Evolutionary conservation across 2,113 vertebrate species (phyloP).

Genomic region (Oxyruncus cristatus): DNA sequence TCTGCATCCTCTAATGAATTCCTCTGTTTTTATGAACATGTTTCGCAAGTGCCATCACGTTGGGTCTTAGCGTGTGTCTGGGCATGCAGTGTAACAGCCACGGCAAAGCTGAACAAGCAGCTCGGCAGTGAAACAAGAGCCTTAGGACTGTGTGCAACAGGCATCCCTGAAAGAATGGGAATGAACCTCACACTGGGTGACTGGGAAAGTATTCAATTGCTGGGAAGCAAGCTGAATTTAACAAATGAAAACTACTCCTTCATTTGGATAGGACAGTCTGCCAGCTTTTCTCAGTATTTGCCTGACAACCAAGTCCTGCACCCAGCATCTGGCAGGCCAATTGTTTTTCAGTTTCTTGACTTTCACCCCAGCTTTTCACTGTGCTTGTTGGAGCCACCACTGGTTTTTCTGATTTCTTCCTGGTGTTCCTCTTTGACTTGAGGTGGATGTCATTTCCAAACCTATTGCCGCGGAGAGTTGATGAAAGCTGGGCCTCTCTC

Average conservation of each 20-base stretch:
- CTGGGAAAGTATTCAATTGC: constrained; percentile 17
- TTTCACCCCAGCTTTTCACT: neutral
- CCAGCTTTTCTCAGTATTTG: neutral
- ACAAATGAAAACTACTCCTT: constrained; percentile 19
- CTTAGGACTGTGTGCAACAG: neutral
- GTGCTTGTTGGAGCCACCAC: neutral
- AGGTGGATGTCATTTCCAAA: neutral
- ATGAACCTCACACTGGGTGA: neutral
- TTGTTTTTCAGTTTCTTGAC: neutral
- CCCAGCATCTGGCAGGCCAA: neutral
- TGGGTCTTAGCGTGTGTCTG: neutral
- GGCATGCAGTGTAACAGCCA: neutral
- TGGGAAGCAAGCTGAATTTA: constrained; percentile 54
- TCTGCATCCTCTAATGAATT: neutral
- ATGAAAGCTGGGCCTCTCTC: neutral
- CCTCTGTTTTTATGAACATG: neutral
- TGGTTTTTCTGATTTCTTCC: neutral
- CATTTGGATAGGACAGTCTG: neutral
- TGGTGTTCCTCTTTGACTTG: neutral
- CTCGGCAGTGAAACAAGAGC: constrained; percentile 16
- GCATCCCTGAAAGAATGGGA: constrained; percentile 24
- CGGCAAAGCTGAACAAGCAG: neutral
- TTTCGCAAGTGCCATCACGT: neutral
- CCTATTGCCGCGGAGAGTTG: neutral
- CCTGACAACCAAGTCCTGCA: neutral